A percentile compares a stretch with the other conserved stretches of the same genome.
These are phyloP conservation scores for Andrena camellia DNA, from an alignment of 2,888 invertebrate genomes.

Conservation along the genomic window DNA sequence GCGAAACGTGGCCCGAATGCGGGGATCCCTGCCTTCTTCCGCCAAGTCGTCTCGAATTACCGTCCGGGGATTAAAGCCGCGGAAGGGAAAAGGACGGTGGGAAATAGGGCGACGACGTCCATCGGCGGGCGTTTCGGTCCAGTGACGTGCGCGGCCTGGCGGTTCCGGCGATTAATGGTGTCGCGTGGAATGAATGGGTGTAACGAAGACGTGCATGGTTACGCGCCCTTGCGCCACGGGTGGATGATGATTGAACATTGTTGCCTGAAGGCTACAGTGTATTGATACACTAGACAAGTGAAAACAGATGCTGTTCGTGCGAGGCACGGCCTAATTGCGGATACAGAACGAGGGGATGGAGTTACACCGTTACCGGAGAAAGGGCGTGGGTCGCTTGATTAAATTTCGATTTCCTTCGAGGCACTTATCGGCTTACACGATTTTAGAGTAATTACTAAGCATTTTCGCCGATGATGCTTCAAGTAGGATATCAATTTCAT, in stretches of 20 bases:
- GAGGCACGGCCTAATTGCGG: not conserved
- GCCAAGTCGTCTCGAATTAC: conserved; percentile 38
- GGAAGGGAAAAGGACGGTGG: conserved; percentile 1
- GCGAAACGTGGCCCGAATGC: conserved; percentile 67
- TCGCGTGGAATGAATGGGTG: not conserved
- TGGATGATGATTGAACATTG: not conserved
- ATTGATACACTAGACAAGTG: not conserved
- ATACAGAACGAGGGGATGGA: too few relatives aligned
- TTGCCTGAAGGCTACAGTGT: not conserved
- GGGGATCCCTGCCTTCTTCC: conserved; percentile 1
- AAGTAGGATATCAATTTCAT: not conserved
- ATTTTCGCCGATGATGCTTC: not conserved
- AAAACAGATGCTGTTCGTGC: not conserved
- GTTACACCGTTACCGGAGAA: too few relatives aligned
- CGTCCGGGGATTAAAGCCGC: conserved; percentile 43
- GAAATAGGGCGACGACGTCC: conserved; percentile 10
- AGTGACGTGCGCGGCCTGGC: not conserved
- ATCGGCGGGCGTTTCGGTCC: not conserved
- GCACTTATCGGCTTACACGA: not conserved
- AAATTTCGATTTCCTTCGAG: not conserved
- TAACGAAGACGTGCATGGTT: not conserved
- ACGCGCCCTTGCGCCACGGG: not conserved
- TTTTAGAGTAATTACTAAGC: not conserved
- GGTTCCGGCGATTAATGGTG: conserved; percentile 1
- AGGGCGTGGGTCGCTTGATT: too few relatives aligned